A percentile compares a stretch with the other conserved stretches of the same genome.
Conservation (phyloP, 2,888 invertebrate species). For the Lottia scabra region DNA sequence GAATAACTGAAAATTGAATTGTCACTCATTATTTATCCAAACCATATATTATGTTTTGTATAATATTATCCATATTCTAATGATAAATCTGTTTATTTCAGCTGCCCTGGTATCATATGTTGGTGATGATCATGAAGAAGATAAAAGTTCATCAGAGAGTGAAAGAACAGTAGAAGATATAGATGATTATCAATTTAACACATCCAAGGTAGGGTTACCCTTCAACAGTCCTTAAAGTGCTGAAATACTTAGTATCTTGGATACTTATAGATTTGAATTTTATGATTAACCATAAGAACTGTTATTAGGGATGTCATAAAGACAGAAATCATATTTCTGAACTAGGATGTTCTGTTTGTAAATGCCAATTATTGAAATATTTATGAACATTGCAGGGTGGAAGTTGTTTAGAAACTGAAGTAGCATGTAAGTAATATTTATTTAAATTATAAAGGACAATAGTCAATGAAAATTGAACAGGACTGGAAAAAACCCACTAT, state of each 20-base stretch:
- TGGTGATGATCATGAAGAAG: slow-evolving; percentile 53
- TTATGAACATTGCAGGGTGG: slow-evolving; percentile 6
- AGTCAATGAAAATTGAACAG: too few relatives aligned
- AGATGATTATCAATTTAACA: slow-evolving; percentile 17
- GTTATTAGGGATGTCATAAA: too few relatives aligned
- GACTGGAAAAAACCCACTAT: too few relatives aligned
- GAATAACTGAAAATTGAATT: too few relatives aligned
- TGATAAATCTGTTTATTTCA: not conserved
- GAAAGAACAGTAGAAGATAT: slow-evolving; percentile 42
- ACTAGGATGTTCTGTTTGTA: not conserved
- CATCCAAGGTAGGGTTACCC: not conserved
- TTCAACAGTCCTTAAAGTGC: too few relatives aligned
- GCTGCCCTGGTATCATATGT: slow-evolving; percentile 59
- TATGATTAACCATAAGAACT: too few relatives aligned
- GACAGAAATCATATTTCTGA: too few relatives aligned
- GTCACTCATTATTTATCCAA: too few relatives aligned
- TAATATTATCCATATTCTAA: not conserved
- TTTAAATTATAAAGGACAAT: not conserved
- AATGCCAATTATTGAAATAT: not conserved
- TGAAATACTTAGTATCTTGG: too few relatives aligned
- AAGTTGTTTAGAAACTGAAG: slow-evolving; percentile 40
- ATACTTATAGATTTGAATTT: too few relatives aligned
- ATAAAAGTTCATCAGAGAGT: slow-evolving; percentile 29
- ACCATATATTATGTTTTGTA: too few relatives aligned
- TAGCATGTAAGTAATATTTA: slow-evolving; percentile 44